A percentile compares a stretch with the other conserved stretches of the same genome.
phyloP scores from a whole-genome alignment of 2,797 vertebrate genomes.

The Rhinogobio ventralis region DNA sequence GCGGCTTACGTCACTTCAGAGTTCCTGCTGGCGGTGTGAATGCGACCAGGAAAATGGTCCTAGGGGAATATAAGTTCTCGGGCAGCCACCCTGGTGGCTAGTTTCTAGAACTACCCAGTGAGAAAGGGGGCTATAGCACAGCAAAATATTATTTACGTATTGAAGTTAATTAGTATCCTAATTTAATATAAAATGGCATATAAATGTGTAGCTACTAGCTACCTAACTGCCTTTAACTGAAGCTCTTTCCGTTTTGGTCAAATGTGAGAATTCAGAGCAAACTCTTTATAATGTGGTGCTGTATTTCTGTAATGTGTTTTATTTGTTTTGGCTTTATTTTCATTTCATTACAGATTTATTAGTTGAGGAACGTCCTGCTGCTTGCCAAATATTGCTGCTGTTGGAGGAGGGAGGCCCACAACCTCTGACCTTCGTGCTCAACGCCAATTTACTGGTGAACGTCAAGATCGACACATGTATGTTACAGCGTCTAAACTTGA shows the following conservation, averaged over 20 bases:
- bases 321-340: no score
- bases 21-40: no score
- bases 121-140: neutral
- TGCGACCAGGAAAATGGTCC: no score
- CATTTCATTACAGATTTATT: conserved; percentile 74
- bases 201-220: neutral
- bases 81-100: no score
- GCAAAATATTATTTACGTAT: neutral
- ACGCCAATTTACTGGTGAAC: conserved; percentile 91
- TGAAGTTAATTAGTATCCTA: neutral
- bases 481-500: conserved; percentile 61
- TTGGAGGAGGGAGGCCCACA: conserved; percentile 82
- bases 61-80: no score
- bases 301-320: neutral
- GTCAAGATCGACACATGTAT: conserved; percentile 90
- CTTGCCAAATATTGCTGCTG: conserved; percentile 81
- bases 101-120: no score
- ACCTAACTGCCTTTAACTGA: neutral
- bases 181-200: neutral
- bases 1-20: no score
- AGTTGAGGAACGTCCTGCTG: conserved; percentile 86
- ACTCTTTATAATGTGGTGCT: neutral
- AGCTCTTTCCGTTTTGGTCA: neutral
- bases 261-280: neutral
- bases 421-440: conserved; percentile 90